These are phyloP conservation scores for Dasysyrphus albostriatus DNA, from an alignment of 2,888 invertebrate genomes.

Conservation along the genomic window DNA sequence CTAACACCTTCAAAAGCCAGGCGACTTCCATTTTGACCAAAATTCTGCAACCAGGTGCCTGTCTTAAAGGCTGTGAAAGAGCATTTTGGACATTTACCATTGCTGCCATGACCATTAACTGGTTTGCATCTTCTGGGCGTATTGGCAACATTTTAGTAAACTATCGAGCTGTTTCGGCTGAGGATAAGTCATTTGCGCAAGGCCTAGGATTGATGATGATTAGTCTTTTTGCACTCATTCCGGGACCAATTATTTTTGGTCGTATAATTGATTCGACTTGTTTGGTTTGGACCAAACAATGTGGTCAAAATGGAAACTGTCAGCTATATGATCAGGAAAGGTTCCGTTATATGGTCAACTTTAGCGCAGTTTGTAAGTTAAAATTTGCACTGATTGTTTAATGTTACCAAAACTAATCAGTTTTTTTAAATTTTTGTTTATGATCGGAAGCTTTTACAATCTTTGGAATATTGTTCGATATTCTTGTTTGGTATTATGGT, in stretches of 20 bases:
- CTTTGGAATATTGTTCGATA: constrained; percentile 86
- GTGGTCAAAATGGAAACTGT: constrained; percentile 87
- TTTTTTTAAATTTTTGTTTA: background rate
- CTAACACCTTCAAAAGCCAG: constrained; percentile 26
- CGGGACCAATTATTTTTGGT: constrained; percentile 88
- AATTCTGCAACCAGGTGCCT: constrained; percentile 83
- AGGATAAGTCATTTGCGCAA: constrained; percentile 88
- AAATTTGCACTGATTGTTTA: background rate
- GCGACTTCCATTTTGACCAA: constrained; percentile 65
- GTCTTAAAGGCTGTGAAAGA: constrained; percentile 84
- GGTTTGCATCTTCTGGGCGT: constrained; percentile 87
- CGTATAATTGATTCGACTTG: constrained; percentile 88
- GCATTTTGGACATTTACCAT: constrained; percentile 85
- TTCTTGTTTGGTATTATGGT: constrained; percentile 86
- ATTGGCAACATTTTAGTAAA: constrained; percentile 88
- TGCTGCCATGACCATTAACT: constrained; percentile 85
- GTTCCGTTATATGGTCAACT: constrained; percentile 86
- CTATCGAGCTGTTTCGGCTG: constrained; percentile 86
- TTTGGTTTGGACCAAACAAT: constrained; percentile 88
- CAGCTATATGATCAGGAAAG: constrained; percentile 87
- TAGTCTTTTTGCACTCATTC: constrained; percentile 87
- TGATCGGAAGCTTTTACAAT: constrained; percentile 85
- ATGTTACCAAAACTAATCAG: background rate
- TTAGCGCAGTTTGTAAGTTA: constrained; percentile 85
- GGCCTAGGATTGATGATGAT: constrained; percentile 87